phyloP scores from a whole-genome alignment of 2,113 vertebrate genomes.

The Notarius quadriscutis region DNA sequence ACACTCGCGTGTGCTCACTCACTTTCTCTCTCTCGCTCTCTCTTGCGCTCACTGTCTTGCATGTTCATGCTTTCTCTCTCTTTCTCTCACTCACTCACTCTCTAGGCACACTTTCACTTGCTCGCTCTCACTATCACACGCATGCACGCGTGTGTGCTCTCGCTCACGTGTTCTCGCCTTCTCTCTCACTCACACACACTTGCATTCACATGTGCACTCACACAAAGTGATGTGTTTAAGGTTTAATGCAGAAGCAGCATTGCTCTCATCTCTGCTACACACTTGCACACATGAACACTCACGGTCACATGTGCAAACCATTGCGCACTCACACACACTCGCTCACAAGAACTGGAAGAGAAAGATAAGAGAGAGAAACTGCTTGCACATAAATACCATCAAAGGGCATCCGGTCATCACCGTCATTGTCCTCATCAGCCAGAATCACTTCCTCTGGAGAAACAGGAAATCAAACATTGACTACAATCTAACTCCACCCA shows the following conservation, averaged over 20 bases:
- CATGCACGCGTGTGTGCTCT: too few relatives aligned
- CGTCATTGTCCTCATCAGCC: conserved; percentile 85
- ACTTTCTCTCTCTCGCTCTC: too few relatives aligned
- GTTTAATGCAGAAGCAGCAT: not conserved
- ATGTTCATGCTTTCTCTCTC: too few relatives aligned
- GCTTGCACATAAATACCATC: conserved; percentile 76
- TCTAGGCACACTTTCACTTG: too few relatives aligned
- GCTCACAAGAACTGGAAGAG: not conserved
- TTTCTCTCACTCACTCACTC: too few relatives aligned
- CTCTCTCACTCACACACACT: too few relatives aligned
- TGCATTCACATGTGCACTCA: too few relatives aligned
- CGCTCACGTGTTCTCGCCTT: too few relatives aligned
- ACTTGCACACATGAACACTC: not conserved
- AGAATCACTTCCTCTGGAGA: conserved; percentile 89
- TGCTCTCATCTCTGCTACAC: not conserved
- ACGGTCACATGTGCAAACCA: not conserved
- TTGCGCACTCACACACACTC: not conserved
- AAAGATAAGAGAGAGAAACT: not conserved
- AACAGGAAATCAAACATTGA: not conserved
- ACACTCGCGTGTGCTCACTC: too few relatives aligned
- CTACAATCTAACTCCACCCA: not conserved
- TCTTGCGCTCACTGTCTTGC: too few relatives aligned
- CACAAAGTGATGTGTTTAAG: too few relatives aligned
- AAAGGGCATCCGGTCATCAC: conserved; percentile 80
- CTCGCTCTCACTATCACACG: too few relatives aligned